These are phyloP conservation scores for Lingula anatina DNA, from an alignment of 2,888 invertebrate genomes.

Conservation along the genomic window DNA sequence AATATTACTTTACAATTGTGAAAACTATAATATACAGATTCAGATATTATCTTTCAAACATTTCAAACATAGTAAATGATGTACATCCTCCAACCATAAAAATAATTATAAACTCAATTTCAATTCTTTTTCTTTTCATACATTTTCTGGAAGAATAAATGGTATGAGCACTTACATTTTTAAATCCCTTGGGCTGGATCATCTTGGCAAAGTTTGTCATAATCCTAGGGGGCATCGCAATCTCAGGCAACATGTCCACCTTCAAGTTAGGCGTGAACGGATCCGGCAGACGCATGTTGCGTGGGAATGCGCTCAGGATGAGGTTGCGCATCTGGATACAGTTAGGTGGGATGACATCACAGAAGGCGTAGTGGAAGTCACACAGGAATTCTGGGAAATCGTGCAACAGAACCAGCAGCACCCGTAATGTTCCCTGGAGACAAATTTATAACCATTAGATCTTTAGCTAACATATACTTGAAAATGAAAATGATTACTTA, in stretches of 20 bases:
- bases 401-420: conserved; percentile 89
- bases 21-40: no score
- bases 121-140: no score
- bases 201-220: conserved; percentile 80
- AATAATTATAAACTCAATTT: no score
- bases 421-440: conserved; percentile 70
- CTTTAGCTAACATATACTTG: neutral
- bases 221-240: conserved; percentile 65
- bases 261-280: conserved; percentile 97
- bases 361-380: conserved; percentile 98
- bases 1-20: no score
- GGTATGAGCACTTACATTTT: conserved; percentile 61
- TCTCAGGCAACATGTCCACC: conserved; percentile 42
- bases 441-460: conserved; percentile 5
- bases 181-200: conserved; percentile 83
- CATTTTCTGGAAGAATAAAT: no score
- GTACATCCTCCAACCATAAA: no score
- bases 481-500: neutral
- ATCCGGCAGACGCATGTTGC: conserved; percentile 96
- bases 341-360: conserved; percentile 98
- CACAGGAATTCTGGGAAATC: conserved; percentile 99
- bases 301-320: conserved; percentile 94
- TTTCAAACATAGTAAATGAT: no score
- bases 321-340: conserved; percentile 98
- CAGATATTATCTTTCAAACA: no score